Evolutionary conservation across 1,140 invertebrate species (phyloP).

Genomic region (Pemphigus obesinymphae): DNA sequence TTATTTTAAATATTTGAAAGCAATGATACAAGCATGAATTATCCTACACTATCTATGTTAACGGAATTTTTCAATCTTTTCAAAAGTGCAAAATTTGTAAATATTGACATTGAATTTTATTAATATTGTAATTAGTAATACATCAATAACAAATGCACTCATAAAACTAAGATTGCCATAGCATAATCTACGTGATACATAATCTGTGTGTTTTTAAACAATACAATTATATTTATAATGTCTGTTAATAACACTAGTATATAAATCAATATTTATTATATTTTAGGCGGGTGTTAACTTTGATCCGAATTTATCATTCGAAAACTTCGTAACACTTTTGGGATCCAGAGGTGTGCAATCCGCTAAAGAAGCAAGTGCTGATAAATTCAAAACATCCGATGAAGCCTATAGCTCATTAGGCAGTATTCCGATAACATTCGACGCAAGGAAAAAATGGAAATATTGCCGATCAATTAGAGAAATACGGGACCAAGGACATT

Average conservation of each 20-base stretch:
- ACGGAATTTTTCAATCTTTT: too few relatives aligned
- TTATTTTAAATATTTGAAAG: too few relatives aligned
- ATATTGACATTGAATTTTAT: too few relatives aligned
- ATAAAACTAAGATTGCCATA: too few relatives aligned
- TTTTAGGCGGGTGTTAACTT: background rate
- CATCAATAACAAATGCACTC: too few relatives aligned
- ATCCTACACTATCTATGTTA: too few relatives aligned
- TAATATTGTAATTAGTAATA: too few relatives aligned
- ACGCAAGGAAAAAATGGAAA: conserved; percentile 73
- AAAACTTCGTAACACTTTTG: background rate
- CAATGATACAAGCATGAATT: too few relatives aligned
- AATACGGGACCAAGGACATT: conserved; percentile 69
- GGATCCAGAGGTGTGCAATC: background rate
- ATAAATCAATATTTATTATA: background rate
- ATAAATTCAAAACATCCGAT: background rate
- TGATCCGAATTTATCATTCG: background rate
- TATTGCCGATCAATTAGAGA: conserved; percentile 73
- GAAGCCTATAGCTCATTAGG: background rate
- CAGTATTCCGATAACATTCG: conserved; percentile 68
- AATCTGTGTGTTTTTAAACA: too few relatives aligned
- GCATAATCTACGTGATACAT: too few relatives aligned
- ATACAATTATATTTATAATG: background rate
- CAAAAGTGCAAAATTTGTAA: too few relatives aligned
- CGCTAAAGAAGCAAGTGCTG: background rate
- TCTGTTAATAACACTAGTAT: background rate